Base-by-base conservation (phyloP, 2,113 vertebrate species). In the Oceanodroma tethys region DNA sequence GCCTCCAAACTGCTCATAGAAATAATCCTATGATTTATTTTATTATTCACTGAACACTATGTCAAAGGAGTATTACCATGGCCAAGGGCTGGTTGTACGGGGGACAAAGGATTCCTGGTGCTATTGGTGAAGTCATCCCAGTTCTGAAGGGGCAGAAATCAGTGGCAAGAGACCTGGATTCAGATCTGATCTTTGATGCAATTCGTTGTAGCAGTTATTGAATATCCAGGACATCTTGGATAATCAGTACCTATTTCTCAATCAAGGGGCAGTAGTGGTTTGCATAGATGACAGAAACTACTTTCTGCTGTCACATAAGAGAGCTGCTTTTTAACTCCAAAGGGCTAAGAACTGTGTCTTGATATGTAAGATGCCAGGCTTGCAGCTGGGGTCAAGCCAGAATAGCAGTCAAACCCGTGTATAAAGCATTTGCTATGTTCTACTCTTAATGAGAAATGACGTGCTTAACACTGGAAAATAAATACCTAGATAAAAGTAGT, bases 381-480 rank as follows among this genome's bases (percentile, higher is more conserved):
- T 78, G n/a, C 43, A 72, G 26, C 70, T 76, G 45, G 7, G 73
- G 78, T 92, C 76, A 91, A 88, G 40, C 47, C 48, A 79, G 52
- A 79, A 45, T 30, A 62, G 11, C 27, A 86, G 68, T 84, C 82
- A 86, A 11, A 55, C 40, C 34, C 0, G 0, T 8, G 7, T 32
- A 62, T 65, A 70, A 94, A 79, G 26, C 17, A 52, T 85, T 92
- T 85, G 8, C 10, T 79, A 0, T 82, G 34, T 89, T 94, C 52
- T 72, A 20, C 23, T 66, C 19, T 43, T 80, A 79, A 85, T 66
- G 56, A 89, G 55, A 89, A 84, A 85, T 25, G 50, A 88, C 62
- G n/a, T 55, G 82, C 73, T 87, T 85, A 87, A 62, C 22, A 30
- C 9, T 72, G 32, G 38, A 76, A 97, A 95, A 93, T 95, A 94